phyloP scores from a whole-genome alignment of 2,113 vertebrate species.

The Antechinus flavipes region DNA sequence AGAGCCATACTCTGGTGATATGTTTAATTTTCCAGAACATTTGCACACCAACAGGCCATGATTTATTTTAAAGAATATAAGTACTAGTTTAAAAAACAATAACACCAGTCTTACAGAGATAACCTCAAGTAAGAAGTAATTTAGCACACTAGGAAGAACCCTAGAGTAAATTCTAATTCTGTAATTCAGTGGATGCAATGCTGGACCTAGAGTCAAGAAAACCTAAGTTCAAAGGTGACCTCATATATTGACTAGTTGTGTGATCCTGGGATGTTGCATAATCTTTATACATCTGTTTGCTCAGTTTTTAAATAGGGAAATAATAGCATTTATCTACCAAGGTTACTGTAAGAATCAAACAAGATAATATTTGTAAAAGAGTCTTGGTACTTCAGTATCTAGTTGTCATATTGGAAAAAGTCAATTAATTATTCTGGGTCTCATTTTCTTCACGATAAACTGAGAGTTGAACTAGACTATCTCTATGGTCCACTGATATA shows the following conservation, averaged over 20 bases:
- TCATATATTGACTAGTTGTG: background rate
- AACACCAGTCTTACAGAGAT: background rate
- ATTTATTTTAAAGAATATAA: background rate
- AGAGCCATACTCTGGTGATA: conserved; percentile 15
- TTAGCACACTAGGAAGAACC: background rate
- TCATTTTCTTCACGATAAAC: background rate
- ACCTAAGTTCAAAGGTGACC: background rate
- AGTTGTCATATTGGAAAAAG: background rate
- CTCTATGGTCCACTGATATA: no score
- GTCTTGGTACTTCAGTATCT: background rate
- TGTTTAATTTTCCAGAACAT: conserved; percentile 38
- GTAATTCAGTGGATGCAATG: background rate
- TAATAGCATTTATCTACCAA: background rate
- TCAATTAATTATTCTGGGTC: background rate
- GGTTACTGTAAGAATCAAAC: background rate
- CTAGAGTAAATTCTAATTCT: background rate
- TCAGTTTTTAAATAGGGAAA: background rate
- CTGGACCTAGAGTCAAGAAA: background rate
- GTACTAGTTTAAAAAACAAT: background rate
- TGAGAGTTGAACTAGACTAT: no score
- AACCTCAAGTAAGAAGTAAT: background rate
- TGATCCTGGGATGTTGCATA: background rate
- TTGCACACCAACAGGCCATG: background rate
- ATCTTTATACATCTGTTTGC: background rate
- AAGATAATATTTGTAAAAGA: background rate